These are phyloP conservation scores for Tipula confusa DNA, from an alignment of 2,888 invertebrate genomes.

Conservation along the genomic window DNA sequence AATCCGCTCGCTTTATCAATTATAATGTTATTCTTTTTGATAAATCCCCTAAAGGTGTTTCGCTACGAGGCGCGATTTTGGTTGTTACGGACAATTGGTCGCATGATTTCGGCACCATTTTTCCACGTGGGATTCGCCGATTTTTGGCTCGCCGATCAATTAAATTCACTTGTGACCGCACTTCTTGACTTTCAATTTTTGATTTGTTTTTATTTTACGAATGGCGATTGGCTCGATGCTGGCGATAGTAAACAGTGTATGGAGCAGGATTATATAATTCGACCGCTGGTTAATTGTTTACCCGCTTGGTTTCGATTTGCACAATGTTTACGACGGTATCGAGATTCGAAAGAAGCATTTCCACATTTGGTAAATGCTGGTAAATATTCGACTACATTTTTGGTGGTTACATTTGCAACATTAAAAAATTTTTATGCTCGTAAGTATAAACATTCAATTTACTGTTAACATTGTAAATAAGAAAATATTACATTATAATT, in stretches of 20 bases:
- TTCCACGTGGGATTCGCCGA: slow-evolving; percentile 93
- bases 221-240: slow-evolving; percentile 66
- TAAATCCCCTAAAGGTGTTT: slow-evolving; percentile 90
- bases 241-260: slow-evolving; percentile 63
- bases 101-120: slow-evolving; percentile 85
- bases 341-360: slow-evolving; percentile 88
- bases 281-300: slow-evolving; percentile 82
- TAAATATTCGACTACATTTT: slow-evolving; percentile 96
- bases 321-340: slow-evolving; percentile 91
- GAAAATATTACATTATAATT: slow-evolving; percentile 36
- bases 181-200: slow-evolving; percentile 93
- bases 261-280: slow-evolving; percentile 67
- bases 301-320: slow-evolving; percentile 98
- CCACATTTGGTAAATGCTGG: slow-evolving; percentile 97
- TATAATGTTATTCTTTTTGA: slow-evolving; percentile 76
- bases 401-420: slow-evolving; percentile 83
- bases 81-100: slow-evolving; percentile 80
- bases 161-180: slow-evolving; percentile 86
- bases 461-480: not conserved
- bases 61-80: slow-evolving; percentile 92
- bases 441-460: slow-evolving; percentile 44
- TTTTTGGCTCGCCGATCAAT: slow-evolving; percentile 98
- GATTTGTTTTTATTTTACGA: slow-evolving; percentile 83
- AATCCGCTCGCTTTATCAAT: slow-evolving; percentile 82
- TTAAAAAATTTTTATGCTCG: slow-evolving; percentile 62